A percentile compares a stretch with the other conserved stretches of the same genome.
These are phyloP conservation scores for Ctenomys sociabilis DNA, from an alignment of 2,113 vertebrate genomes.

Conservation along the genomic window DNA sequence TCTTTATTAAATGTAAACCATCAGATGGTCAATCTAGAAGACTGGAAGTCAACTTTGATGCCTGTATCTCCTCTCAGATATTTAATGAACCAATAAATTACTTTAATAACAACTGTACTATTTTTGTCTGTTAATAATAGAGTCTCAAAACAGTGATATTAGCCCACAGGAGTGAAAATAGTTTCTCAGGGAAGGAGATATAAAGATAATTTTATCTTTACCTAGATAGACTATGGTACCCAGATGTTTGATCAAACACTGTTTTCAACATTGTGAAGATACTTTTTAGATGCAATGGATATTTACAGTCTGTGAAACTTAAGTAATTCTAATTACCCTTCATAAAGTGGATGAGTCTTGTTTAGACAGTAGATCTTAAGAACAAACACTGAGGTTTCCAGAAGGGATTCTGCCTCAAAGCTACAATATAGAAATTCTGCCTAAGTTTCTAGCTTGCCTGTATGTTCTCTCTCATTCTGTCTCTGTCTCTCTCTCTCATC, in stretches of 20 bases:
- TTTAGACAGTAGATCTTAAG: neutral
- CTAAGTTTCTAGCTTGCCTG: neutral
- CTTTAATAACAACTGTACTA: neutral
- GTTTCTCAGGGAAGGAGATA: neutral
- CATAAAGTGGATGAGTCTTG: neutral
- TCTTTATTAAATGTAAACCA: neutral
- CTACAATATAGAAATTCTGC: neutral
- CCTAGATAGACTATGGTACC: neutral
- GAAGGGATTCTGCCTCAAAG: constrained; percentile 25
- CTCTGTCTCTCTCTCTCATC: neutral
- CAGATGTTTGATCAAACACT: constrained; percentile 6
- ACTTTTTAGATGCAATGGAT: neutral
- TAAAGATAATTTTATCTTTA: constrained; percentile 16
- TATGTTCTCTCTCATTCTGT: neutral
- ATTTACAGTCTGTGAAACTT: neutral
- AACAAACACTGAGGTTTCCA: neutral
- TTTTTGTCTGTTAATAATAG: constrained; percentile 8
- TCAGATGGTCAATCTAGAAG: constrained; percentile 44
- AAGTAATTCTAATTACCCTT: constrained; percentile 28
- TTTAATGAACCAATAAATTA: neutral
- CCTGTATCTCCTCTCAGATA: neutral
- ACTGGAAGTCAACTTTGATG: neutral
- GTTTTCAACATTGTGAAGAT: neutral
- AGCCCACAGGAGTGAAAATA: neutral
- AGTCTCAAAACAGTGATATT: neutral